Evolutionary conservation across 2,113 vertebrate genomes (phyloP), one percentile per base, ranked within the genome.

Genomic region (Tachysurus fulvidraco): DNA sequence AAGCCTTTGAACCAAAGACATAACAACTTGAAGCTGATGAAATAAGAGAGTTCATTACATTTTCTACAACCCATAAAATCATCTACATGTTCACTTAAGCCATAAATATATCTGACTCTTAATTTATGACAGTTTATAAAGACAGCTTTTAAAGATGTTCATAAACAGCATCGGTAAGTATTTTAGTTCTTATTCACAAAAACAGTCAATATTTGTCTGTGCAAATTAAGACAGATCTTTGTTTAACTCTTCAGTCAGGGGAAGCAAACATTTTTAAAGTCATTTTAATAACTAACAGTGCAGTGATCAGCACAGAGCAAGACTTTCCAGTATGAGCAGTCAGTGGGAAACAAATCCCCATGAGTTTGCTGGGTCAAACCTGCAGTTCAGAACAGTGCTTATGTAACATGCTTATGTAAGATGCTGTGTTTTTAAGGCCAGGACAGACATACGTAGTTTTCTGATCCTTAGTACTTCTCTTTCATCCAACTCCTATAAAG

Each of bases 281-380:
- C 5, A 46, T 50, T 30, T 57, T 9, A 14, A 65, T 83, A 36
- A 62, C 1, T 46, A 86, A 54, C 21, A 25, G 36, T 64, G 62
- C 36, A 79, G 13, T 14, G 21, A 46, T 21, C 28, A 46, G 44
- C n/a, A 74, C 11, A 28, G 77, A 71, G 50, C 46, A 83, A 5
- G 81, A 74, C 78, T 85, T 88, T 82, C 73, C 86, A 89, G 83
- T 50, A 54, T 73, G 21, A 44, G 28, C 76, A 87, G 59, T 85
- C 79, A 83, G 46, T 85, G 78, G 59, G 36, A 87, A 81, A 41
- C 30, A 44, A 60, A 84, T 67, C 80, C 76, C 80, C 17, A 30
- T 73, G 84, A 79, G 82, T 50, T 69, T 83, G 76, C 50, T n/a
- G 74, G 62, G 60, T 84, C 80, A 80, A 83, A 83, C 79, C 83